Conservation (phyloP, 2,797 vertebrate species). For the Sphenodon punctatus region DNA sequence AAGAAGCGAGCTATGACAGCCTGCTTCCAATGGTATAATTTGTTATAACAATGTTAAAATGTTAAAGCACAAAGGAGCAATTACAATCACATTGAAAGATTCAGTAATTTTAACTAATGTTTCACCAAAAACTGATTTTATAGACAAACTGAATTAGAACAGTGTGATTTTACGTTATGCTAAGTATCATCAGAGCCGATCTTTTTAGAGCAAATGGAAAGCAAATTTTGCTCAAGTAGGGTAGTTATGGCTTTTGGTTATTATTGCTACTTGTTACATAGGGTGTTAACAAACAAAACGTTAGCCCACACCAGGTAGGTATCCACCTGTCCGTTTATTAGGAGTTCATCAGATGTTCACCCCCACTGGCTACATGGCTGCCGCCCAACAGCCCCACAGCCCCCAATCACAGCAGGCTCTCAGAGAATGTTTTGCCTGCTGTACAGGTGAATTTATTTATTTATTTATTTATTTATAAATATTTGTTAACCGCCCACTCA, state of each 20-base stretch:
- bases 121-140: constrained; percentile 58
- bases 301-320: too few relatives aligned
- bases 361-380: too few relatives aligned
- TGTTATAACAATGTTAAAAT: constrained; percentile 53
- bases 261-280: constrained; percentile 54
- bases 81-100: constrained; percentile 68
- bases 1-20: constrained; percentile 33
- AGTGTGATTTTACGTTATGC: constrained; percentile 25
- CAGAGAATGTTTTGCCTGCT: too few relatives aligned
- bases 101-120: constrained; percentile 63
- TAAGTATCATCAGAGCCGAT: constrained; percentile 26
- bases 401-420: too few relatives aligned
- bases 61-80: constrained; percentile 65
- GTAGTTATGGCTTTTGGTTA: constrained; percentile 56
- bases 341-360: too few relatives aligned
- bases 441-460: too few relatives aligned
- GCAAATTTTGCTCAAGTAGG: constrained; percentile 44
- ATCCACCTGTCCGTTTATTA: too few relatives aligned
- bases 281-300: too few relatives aligned
- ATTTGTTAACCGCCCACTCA: too few relatives aligned
- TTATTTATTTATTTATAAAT: constrained; percentile 43
- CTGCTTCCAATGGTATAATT: constrained; percentile 40
- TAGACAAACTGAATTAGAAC: constrained; percentile 45
- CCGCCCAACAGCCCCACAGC: too few relatives aligned
- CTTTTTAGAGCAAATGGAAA: constrained; percentile 51